Conservation (phyloP, 2,888 invertebrate genomes). For the Lypha dubia region DNA sequence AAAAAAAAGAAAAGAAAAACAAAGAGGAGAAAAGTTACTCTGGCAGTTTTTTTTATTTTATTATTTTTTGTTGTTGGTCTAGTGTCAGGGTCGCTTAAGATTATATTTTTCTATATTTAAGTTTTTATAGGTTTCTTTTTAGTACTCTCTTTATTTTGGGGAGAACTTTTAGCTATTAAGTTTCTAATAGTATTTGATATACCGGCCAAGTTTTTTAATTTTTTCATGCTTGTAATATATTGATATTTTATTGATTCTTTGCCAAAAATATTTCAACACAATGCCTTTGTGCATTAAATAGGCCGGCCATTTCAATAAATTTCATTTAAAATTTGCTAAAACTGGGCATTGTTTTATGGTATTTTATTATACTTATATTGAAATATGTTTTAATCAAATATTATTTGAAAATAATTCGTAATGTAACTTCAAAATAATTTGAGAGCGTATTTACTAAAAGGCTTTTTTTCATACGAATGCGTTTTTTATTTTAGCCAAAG, state of each 20-base stretch:
- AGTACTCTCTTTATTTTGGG: not conserved
- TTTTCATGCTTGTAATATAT: not conserved
- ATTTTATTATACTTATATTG: no score
- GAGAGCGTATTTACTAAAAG: no score
- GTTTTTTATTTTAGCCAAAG: no score
- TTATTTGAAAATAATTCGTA: no score
- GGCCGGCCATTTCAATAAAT: not conserved
- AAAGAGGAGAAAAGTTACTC: conserved; percentile 30
- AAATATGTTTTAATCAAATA: no score
- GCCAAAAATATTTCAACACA: conserved; percentile 3
- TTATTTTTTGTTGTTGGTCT: not conserved
- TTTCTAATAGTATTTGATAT: not conserved
- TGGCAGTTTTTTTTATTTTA: conserved; percentile 22
- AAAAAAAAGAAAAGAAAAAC: not conserved
- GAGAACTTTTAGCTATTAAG: not conserved
- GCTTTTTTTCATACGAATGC: no score
- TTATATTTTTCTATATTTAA: conserved; percentile 5
- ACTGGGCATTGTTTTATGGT: not conserved
- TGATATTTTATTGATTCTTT: conserved; percentile 40
- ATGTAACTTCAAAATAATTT: no score
- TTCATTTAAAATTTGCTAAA: not conserved
- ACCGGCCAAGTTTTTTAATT: not conserved
- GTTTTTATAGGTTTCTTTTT: not conserved
- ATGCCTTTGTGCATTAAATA: not conserved
- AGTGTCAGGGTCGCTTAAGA: conserved; percentile 52